These are phyloP conservation scores for Scaptomyza hsui DNA, from an alignment of 1,140 invertebrate species.

Conservation along the genomic window DNA sequence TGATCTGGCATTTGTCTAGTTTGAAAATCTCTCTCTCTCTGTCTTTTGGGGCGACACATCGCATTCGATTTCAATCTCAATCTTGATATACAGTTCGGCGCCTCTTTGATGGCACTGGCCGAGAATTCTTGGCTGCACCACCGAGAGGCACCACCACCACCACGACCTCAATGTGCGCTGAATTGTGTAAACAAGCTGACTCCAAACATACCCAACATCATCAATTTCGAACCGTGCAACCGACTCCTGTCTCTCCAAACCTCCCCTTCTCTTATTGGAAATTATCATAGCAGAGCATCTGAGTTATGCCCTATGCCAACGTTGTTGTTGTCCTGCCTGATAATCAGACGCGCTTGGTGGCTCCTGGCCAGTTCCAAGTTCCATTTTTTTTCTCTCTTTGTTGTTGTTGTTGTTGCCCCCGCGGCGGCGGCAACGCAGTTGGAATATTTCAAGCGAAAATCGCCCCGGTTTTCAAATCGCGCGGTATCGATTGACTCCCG, in stretches of 20 bases:
- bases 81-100: constrained; percentile 78
- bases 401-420: constrained; percentile 6
- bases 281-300: constrained; percentile 83
- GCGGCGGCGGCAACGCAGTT: constrained; percentile 57
- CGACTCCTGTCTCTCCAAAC: constrained; percentile 20
- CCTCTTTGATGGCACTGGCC: constrained; percentile 71
- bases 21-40: constrained; percentile 42
- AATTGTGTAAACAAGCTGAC: constrained; percentile 83
- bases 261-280: constrained; percentile 61
- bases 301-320: constrained; percentile 77
- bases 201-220: constrained; percentile 81
- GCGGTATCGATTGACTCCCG: constrained; percentile 71
- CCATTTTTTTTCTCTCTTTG: constrained; percentile 20
- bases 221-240: constrained; percentile 66
- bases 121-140: constrained; percentile 16
- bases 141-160: neutral
- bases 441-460: constrained; percentile 77
- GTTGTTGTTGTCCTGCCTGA: constrained; percentile 71
- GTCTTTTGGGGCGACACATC: constrained; percentile 43
- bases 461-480: constrained; percentile 55
- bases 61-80: constrained; percentile 74
- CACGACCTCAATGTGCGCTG: constrained; percentile 80
- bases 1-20: constrained; percentile 42
- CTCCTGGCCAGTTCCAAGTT: constrained; percentile 48
- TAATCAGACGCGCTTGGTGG: constrained; percentile 80